phyloP scores from a whole-genome alignment of 2,888 invertebrate species.

The Monoplex corrugatus region DNA sequence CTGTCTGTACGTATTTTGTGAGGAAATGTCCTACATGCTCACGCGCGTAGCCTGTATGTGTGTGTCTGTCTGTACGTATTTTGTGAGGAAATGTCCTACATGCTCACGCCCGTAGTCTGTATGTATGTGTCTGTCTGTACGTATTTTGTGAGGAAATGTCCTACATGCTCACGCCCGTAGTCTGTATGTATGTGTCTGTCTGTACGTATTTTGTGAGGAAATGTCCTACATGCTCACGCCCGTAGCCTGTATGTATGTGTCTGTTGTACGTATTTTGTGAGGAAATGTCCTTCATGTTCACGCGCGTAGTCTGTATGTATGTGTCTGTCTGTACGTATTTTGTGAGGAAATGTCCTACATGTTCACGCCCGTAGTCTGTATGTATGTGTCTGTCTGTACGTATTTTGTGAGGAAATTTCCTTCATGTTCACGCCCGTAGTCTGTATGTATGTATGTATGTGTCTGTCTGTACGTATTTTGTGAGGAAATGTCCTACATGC shows the following conservation, averaged over 20 bases:
- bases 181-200: background rate
- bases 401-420: background rate
- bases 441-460: background rate
- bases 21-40: background rate
- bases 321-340: background rate
- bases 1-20: background rate
- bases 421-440: background rate
- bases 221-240: background rate
- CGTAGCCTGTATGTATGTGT: background rate
- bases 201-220: background rate
- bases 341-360: background rate
- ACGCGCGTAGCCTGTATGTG: background rate
- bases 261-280: background rate
- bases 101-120: background rate
- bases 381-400: background rate
- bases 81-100: background rate
- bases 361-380: background rate
- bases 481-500: background rate
- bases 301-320: background rate
- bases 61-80: background rate
- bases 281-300: background rate
- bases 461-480: constrained; percentile 3
- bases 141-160: background rate
- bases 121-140: too few species aligned
- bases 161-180: background rate